These are phyloP conservation scores for Drosophila prolongata DNA, from an alignment of 2,888 invertebrate genomes.

Conservation along the genomic window DNA sequence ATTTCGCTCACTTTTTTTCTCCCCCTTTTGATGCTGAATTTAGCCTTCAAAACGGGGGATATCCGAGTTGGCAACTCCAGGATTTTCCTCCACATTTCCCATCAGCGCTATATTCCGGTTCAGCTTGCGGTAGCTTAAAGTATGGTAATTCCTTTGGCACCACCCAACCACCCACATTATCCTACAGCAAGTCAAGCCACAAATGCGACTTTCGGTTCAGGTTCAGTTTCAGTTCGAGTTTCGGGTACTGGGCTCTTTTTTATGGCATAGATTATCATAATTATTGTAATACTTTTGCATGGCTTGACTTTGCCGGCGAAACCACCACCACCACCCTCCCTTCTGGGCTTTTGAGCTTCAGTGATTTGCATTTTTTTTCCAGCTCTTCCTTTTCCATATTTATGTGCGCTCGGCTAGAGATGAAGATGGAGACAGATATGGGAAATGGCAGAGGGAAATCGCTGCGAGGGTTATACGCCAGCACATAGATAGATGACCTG, in stretches of 20 bases:
- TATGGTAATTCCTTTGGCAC: slow-evolving; percentile 71
- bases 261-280: slow-evolving; percentile 81
- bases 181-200: slow-evolving; percentile 45
- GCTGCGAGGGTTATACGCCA: slow-evolving; percentile 3
- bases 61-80: slow-evolving; percentile 18
- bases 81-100: slow-evolving; percentile 42
- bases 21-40: neutral
- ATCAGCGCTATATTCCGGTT: neutral
- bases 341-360: slow-evolving; percentile 71
- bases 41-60: slow-evolving; percentile 13
- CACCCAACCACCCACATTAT: slow-evolving; percentile 30
- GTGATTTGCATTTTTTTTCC: slow-evolving; percentile 69
- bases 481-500: slow-evolving; percentile 61
- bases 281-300: slow-evolving; percentile 80
- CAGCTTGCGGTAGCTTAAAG: slow-evolving; percentile 73
- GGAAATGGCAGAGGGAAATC: slow-evolving; percentile 4
- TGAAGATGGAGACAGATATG: slow-evolving; percentile 53
- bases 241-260: slow-evolving; percentile 60
- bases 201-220: slow-evolving; percentile 57
- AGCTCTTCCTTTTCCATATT: slow-evolving; percentile 58
- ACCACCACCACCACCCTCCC: neutral
- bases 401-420: slow-evolving; percentile 60
- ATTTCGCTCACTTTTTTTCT: too few relatives aligned
- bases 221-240: slow-evolving; percentile 34
- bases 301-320: slow-evolving; percentile 59